Percentiles rank a stretch among this genome's conserved stretches.
Conservation (phyloP, 2,888 invertebrate species). For the Pandemis cinnamomeana region DNA sequence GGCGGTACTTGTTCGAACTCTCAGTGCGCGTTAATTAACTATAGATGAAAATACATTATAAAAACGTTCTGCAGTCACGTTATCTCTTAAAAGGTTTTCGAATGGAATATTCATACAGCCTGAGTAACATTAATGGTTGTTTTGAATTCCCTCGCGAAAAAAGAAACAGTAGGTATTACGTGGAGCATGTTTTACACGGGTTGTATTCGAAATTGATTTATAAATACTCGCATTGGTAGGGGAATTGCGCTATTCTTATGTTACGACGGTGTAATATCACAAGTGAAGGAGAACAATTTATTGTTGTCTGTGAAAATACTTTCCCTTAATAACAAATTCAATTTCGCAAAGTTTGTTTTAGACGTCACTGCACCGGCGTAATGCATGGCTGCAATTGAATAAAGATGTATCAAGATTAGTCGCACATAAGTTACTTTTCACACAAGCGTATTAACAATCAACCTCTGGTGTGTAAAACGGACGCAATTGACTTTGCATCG, state of each 20-base stretch:
- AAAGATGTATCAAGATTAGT: neutral
- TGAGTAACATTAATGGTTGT: slow-evolving; percentile 73
- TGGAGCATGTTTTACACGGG: slow-evolving; percentile 53
- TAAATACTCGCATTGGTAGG: slow-evolving; percentile 13
- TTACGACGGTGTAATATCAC: neutral
- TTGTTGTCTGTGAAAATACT: neutral
- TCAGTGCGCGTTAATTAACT: slow-evolving; percentile 57
- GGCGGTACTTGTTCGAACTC: slow-evolving; percentile 40
- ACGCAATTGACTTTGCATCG: neutral
- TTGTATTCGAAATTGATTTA: slow-evolving; percentile 56
- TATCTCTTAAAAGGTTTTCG: slow-evolving; percentile 70
- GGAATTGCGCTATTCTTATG: slow-evolving; percentile 15
- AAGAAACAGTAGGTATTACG: slow-evolving; percentile 56
- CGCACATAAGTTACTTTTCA: too few relatives aligned
- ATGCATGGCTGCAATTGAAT: neutral
- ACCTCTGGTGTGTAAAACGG: too few relatives aligned
- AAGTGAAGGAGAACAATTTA: neutral
- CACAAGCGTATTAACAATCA: too few relatives aligned
- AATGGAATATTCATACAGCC: slow-evolving; percentile 75
- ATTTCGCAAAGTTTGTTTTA: neutral
- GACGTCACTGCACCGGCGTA: neutral
- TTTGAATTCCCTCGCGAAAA: slow-evolving; percentile 71
- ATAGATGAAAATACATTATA: slow-evolving; percentile 54
- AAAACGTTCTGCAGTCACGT: slow-evolving; percentile 53
- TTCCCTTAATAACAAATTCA: neutral